phyloP scores from a whole-genome alignment of 1,140 invertebrate genomes.

The Papilio xuthus region DNA sequence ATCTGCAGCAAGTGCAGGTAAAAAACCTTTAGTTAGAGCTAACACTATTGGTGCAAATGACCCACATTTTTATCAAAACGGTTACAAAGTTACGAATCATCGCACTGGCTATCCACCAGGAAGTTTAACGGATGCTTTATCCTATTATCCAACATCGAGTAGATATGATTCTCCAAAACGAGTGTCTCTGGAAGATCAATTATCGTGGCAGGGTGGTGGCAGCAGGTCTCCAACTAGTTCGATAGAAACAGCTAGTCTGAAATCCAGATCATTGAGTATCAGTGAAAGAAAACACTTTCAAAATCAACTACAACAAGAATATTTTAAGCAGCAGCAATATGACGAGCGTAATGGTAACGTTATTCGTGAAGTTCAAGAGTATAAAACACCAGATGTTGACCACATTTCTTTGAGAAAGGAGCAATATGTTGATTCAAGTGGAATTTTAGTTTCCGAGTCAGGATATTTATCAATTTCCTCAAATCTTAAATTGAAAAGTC shows the following conservation, averaged over 20 bases:
- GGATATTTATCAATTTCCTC: slow-evolving; percentile 90
- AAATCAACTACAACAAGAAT: slow-evolving; percentile 82
- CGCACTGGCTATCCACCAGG: slow-evolving; percentile 86
- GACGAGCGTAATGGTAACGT: slow-evolving; percentile 78
- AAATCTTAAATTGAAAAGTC: slow-evolving; percentile 83
- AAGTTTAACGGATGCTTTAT: slow-evolving; percentile 88
- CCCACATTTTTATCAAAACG: slow-evolving; percentile 84
- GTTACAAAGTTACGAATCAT: slow-evolving; percentile 85
- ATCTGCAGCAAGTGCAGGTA: slow-evolving; percentile 64
- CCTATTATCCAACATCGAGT: slow-evolving; percentile 88
- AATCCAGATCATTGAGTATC: slow-evolving; percentile 83
- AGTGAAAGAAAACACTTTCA: slow-evolving; percentile 83
- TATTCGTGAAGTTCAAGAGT: slow-evolving; percentile 77
- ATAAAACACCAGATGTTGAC: slow-evolving; percentile 71
- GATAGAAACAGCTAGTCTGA: slow-evolving; percentile 83
- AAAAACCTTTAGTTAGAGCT: slow-evolving; percentile 76
- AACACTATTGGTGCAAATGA: slow-evolving; percentile 83
- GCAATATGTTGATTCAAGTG: slow-evolving; percentile 80
- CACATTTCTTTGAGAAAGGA: slow-evolving; percentile 68
- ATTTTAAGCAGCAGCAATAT: slow-evolving; percentile 80
- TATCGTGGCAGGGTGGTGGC: slow-evolving; percentile 82
- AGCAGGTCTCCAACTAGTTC: slow-evolving; percentile 84
- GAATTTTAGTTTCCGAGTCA: slow-evolving; percentile 89
- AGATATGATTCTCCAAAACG: slow-evolving; percentile 86
- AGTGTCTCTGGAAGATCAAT: slow-evolving; percentile 82